Conservation (phyloP, 2,797 vertebrate species). For the Chelon auratus region DNA sequence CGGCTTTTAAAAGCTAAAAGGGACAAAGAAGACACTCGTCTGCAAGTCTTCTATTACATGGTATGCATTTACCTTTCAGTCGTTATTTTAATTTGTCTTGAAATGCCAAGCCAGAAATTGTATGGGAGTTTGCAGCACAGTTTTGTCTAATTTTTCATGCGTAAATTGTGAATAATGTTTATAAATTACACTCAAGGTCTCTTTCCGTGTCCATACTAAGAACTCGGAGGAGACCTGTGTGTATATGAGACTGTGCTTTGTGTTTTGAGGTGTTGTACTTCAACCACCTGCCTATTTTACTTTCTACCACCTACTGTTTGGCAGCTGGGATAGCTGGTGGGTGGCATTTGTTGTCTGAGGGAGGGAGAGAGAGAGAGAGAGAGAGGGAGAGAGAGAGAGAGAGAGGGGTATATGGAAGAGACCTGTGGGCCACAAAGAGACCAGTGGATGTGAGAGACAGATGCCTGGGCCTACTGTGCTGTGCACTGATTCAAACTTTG, state of each 20-base stretch:
- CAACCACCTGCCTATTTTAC: constrained; percentile 44
- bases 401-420: constrained; percentile 46
- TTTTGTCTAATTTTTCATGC: neutral
- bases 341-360: constrained; percentile 48
- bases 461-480: constrained; percentile 40
- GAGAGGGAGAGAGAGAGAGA: neutral
- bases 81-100: neutral
- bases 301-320: constrained; percentile 68
- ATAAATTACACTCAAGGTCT: constrained; percentile 23
- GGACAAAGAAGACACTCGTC: neutral
- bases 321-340: constrained; percentile 68
- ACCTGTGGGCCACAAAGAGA: constrained; percentile 59
- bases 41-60: neutral
- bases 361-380: no score
- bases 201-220: constrained; percentile 1
- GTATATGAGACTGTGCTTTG: constrained; percentile 17
- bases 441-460: constrained; percentile 67
- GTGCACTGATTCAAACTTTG: constrained; percentile 24
- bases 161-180: constrained; percentile 8
- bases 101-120: neutral
- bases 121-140: neutral
- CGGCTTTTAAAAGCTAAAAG: neutral
- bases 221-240: constrained; percentile 17
- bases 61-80: neutral
- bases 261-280: constrained; percentile 44